Base-by-base conservation (phyloP, 2,797 vertebrate genomes). In the Danio aesculapii region DNA sequence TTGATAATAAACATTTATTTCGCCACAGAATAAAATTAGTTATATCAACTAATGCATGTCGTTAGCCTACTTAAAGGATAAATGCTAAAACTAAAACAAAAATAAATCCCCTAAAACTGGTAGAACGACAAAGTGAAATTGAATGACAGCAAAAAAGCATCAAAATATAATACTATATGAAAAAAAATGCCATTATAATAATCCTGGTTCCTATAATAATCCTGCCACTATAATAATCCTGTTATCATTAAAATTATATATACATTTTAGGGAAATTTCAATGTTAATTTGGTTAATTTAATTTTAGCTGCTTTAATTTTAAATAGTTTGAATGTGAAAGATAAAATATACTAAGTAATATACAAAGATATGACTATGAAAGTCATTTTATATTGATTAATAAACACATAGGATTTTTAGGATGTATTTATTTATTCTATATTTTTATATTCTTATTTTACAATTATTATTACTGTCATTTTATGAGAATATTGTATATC, bases 81-180 rank as follows among this genome's bases (percentile, higher is more conserved):
- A 64, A 44, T 1, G 14, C 21, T 39, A 52, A 2, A 30, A 5
- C 14, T n/a, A 41, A 17, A 53, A 53, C n/a, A 69, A 39, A 69
- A 70, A 69, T 0, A 52, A n/a, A 21, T 21, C 19, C 50, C 30
- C 67, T 0, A 5, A 8, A 68, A 50, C 19, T 4, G 39, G 41
- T 30, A 41, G n/a, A 7, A 7, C 17, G 9, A 59, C 72, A 80
- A 30, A 30, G 58, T 77, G 63, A 53, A 53, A 78, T 6, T 8
- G 47, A 59, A 21, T 47, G 5, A 81, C 21, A 79, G 6, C n/a
- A 9, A 63, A 46, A 61, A 14, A 49, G 52, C 30, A 49, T 30
- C 3, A 30, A 30, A 30, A 47, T 49, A n/a, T 16, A 57, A 49
- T 30, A 14, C 17, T 49, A 68, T 2, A 8, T 5, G 0, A 8